These are phyloP conservation scores for Calycopis cecrops DNA, from an alignment of 1,140 invertebrate species.

Conservation along the genomic window DNA sequence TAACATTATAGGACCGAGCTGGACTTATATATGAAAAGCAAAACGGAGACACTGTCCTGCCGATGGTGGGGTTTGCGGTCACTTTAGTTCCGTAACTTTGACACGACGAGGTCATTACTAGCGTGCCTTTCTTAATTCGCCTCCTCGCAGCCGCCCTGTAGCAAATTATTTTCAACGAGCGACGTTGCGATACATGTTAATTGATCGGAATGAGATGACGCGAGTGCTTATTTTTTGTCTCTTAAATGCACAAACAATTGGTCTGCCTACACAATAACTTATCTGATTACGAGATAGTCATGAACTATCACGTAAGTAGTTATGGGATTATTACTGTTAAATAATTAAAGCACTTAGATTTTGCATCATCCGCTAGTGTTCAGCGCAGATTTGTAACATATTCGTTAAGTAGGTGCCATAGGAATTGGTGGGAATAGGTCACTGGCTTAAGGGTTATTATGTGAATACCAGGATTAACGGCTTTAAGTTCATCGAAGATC, in stretches of 20 bases:
- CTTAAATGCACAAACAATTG: background rate
- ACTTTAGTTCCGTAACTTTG: constrained; percentile 71
- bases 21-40: constrained; percentile 73
- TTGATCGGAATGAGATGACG: constrained; percentile 14
- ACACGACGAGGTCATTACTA: constrained; percentile 64
- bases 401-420: too few species aligned
- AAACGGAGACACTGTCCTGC: constrained; percentile 57
- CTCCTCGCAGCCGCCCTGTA: constrained; percentile 32
- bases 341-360: too few species aligned
- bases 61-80: constrained; percentile 62
- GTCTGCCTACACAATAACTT: constrained; percentile 2
- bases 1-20: constrained; percentile 54
- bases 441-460: too few species aligned
- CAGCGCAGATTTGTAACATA: too few species aligned
- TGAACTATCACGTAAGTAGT: too few species aligned
- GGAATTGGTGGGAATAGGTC: too few species aligned
- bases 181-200: constrained; percentile 16
- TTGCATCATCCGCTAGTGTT: too few species aligned
- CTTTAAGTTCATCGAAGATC: too few species aligned
- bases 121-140: constrained; percentile 44
- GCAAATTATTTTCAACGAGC: constrained; percentile 20
- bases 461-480: too few species aligned
- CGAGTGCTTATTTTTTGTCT: constrained; percentile 9
- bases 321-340: too few species aligned
- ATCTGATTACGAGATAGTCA: too few species aligned